Evolutionary conservation across 2,113 vertebrate genomes (phyloP).

Genomic region (Camarhynchus parvulus): DNA sequence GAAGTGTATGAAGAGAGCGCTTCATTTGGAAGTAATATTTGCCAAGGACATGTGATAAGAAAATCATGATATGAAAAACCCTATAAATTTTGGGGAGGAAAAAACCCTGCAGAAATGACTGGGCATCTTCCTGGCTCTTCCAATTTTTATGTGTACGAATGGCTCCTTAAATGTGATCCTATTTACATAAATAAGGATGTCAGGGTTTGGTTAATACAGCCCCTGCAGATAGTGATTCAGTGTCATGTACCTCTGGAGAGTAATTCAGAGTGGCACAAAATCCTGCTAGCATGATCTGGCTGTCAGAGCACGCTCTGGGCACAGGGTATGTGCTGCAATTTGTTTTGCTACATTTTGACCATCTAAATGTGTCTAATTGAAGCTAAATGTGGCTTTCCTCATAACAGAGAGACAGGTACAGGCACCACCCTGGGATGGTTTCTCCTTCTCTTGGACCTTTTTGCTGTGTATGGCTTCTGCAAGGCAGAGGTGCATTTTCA

Average conservation of each 20-base stretch:
- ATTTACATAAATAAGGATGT: not conserved
- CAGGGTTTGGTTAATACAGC: not conserved
- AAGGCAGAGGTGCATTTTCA: not conserved
- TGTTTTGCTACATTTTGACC: conserved; percentile 6
- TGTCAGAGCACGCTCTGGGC: not conserved
- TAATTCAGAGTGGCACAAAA: conserved; percentile 3
- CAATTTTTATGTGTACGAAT: not conserved
- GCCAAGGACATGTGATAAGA: not conserved
- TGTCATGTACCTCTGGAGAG: not conserved
- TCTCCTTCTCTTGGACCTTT: not conserved
- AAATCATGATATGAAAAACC: not conserved
- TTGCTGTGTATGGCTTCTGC: not conserved
- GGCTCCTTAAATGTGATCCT: not conserved
- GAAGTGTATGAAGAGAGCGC: not conserved
- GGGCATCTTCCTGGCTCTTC: not conserved
- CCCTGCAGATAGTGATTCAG: not conserved
- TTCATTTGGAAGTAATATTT: not conserved
- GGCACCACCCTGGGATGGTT: not conserved
- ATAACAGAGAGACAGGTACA: not conserved
- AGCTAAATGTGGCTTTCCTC: not conserved
- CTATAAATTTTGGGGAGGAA: not conserved
- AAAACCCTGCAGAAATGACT: not conserved
- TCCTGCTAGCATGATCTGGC: not conserved
- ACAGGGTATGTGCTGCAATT: not conserved
- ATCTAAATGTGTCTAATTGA: not conserved